phyloP scores from a whole-genome alignment of 2,113 vertebrate species.

The Hemibagrus wyckioides region DNA sequence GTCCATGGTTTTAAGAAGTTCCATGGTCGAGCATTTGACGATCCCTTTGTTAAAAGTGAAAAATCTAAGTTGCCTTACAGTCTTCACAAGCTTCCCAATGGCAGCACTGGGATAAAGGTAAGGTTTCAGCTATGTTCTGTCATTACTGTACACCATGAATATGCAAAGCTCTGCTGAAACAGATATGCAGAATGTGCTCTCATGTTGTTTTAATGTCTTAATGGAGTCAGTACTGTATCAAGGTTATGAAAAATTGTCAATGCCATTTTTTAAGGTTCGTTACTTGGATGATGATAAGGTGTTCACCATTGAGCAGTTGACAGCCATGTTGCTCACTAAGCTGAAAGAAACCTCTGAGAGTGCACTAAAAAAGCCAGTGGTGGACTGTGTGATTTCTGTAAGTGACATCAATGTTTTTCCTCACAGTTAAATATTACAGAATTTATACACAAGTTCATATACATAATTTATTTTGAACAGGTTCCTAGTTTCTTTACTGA shows the following conservation, averaged over 20 bases:
- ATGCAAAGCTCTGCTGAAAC: neutral
- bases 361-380: conserved; percentile 93
- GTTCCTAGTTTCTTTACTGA: conserved; percentile 95
- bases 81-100: conserved; percentile 88
- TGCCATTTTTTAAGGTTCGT: conserved; percentile 76
- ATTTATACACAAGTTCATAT: neutral
- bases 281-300: conserved; percentile 92
- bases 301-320: conserved; percentile 91
- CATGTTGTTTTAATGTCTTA: neutral
- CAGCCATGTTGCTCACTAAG: conserved; percentile 90
- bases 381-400: conserved; percentile 95
- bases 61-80: conserved; percentile 86
- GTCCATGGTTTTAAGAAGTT: conserved; percentile 94
- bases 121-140: neutral
- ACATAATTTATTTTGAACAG: conserved; percentile 69
- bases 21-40: conserved; percentile 88
- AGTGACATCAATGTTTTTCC: conserved; percentile 53
- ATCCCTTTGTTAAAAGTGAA: conserved; percentile 86
- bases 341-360: conserved; percentile 92
- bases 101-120: conserved; percentile 88
- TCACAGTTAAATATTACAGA: neutral
- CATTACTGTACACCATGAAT: neutral
- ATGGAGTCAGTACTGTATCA: neutral
- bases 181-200: neutral
- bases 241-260: neutral